phyloP scores from a whole-genome alignment of 2,797 vertebrate genomes.

The Macropodus opercularis region DNA sequence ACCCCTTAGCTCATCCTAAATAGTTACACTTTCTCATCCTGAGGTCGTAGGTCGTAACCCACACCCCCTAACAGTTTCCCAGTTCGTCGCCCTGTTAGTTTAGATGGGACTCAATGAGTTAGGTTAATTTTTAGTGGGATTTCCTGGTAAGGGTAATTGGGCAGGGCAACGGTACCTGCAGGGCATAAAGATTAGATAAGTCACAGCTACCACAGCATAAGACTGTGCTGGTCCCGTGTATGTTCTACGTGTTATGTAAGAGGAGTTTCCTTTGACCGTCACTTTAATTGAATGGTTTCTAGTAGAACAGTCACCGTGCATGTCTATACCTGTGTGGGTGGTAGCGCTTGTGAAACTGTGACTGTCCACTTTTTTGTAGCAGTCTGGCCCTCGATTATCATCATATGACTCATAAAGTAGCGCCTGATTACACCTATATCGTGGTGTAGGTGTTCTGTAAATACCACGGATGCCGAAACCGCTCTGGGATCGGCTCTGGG shows the following conservation, averaged over 20 bases:
- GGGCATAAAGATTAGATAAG: slow-evolving; percentile 17
- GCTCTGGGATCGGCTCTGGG: slow-evolving; percentile 49
- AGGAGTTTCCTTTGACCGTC: slow-evolving; percentile 42
- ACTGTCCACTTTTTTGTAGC: slow-evolving; percentile 46
- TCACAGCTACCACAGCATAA: slow-evolving; percentile 12
- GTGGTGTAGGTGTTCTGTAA: slow-evolving; percentile 50
- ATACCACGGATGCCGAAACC: slow-evolving; percentile 59
- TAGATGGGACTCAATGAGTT: slow-evolving; percentile 58
- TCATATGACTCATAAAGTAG: slow-evolving; percentile 62
- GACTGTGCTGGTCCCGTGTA: slow-evolving; percentile 14
- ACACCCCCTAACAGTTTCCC: slow-evolving; percentile 85
- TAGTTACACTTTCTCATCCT: slow-evolving; percentile 93
- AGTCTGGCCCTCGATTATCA: slow-evolving; percentile 42
- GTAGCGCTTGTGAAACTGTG: slow-evolving; percentile 44
- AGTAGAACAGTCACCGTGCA: slow-evolving; percentile 18
- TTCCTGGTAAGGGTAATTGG: slow-evolving; percentile 29
- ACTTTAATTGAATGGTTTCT: slow-evolving; percentile 54
- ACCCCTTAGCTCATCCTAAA: slow-evolving; percentile 89
- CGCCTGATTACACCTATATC: slow-evolving; percentile 51
- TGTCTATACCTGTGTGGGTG: slow-evolving; percentile 43
- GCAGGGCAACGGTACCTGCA: neutral
- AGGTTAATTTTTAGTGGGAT: slow-evolving; percentile 38
- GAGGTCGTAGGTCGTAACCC: slow-evolving; percentile 92
- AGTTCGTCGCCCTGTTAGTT: slow-evolving; percentile 78
- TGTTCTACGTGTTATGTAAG: slow-evolving; percentile 43